These are phyloP conservation scores for Colistium nudipinnis DNA, from an alignment of 2,113 vertebrate species.

Conservation along the genomic window DNA sequence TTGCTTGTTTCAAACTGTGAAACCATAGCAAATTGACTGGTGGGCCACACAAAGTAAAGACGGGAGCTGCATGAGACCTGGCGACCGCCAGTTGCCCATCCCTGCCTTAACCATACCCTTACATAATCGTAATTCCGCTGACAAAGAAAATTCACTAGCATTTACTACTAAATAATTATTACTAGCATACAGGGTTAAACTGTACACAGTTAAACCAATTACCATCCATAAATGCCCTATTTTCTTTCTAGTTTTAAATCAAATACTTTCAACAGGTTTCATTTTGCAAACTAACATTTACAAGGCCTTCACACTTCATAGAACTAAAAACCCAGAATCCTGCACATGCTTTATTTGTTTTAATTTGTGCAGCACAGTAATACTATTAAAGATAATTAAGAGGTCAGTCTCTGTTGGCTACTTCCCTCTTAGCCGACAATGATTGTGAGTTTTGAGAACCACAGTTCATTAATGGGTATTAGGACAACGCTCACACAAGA, in stretches of 20 bases:
- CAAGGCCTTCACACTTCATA: not conserved
- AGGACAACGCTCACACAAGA: slow-evolving; percentile 34
- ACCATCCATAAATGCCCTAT: not conserved
- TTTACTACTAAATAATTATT: no score
- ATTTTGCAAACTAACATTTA: not conserved
- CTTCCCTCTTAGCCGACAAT: slow-evolving; percentile 40
- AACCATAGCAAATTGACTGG: no score
- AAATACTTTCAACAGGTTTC: not conserved
- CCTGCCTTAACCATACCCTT: no score
- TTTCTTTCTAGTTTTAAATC: not conserved
- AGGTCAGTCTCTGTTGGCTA: slow-evolving; percentile 32
- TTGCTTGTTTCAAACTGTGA: no score
- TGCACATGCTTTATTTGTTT: slow-evolving; percentile 27
- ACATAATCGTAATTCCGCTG: no score
- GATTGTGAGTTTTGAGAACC: slow-evolving; percentile 61
- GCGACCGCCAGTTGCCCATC: no score
- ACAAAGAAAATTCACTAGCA: no score
- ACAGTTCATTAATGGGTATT: slow-evolving; percentile 65
- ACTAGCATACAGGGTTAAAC: no score
- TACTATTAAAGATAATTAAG: slow-evolving; percentile 50
- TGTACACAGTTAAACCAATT: no score
- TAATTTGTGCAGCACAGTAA: slow-evolving; percentile 28
- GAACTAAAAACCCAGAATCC: not conserved
- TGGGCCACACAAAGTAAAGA: no score
- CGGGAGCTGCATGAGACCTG: no score